These are phyloP conservation scores for Agrochola circellaris DNA, from an alignment of 2,888 invertebrate genomes.

Conservation along the genomic window DNA sequence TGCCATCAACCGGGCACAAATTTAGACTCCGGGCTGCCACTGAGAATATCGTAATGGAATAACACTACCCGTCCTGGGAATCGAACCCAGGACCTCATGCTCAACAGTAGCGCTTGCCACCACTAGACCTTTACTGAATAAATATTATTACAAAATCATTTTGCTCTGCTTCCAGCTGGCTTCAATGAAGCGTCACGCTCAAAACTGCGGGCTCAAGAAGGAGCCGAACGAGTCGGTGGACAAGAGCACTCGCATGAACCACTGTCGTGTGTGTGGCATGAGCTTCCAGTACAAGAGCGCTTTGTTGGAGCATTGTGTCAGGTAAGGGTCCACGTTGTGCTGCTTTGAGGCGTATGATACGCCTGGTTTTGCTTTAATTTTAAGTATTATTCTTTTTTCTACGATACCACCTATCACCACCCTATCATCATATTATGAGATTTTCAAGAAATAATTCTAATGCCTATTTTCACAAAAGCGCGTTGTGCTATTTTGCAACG, in stretches of 20 bases:
- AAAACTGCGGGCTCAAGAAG: slow-evolving; percentile 73
- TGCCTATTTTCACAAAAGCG: neutral
- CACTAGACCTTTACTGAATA: neutral
- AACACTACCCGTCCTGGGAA: neutral
- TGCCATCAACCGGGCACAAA: no score
- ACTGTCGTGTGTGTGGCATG: slow-evolving; percentile 82
- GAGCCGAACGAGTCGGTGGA: slow-evolving; percentile 60
- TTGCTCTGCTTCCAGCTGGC: slow-evolving; percentile 75
- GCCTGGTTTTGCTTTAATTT: neutral
- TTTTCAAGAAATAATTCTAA: neutral
- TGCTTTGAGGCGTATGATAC: neutral
- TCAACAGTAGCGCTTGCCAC: neutral
- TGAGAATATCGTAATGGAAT: no score
- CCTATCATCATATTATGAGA: neutral
- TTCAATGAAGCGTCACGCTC: slow-evolving; percentile 82
- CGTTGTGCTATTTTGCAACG: neutral
- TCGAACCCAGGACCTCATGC: neutral
- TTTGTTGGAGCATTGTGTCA: slow-evolving; percentile 81
- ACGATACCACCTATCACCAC: neutral
- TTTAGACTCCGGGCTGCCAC: no score
- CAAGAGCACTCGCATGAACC: slow-evolving; percentile 75
- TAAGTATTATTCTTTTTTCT: neutral
- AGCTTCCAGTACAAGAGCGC: slow-evolving; percentile 83
- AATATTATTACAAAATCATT: neutral
- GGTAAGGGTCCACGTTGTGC: slow-evolving; percentile 71